phyloP scores from a whole-genome alignment of 2,113 vertebrate genomes.

The Protobothrops mucrosquamatus region DNA sequence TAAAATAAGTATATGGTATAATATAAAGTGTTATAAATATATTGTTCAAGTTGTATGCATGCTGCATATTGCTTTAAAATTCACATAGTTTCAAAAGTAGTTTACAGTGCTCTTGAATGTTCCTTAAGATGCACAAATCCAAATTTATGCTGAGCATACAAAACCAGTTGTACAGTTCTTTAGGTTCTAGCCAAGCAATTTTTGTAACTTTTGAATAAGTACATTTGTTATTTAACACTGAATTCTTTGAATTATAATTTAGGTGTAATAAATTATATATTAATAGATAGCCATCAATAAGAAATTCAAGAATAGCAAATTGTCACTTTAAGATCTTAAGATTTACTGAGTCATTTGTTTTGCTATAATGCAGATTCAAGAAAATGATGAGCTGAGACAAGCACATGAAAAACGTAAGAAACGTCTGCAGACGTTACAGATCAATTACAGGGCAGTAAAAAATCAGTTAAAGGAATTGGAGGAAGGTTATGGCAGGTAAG shows the following conservation, averaged over 20 bases:
- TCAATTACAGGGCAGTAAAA: conserved; percentile 83
- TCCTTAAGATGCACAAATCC: background rate
- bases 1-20: background rate
- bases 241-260: conserved; percentile 20
- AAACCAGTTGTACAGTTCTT: background rate
- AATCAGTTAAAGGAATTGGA: conserved; percentile 85
- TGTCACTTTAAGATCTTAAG: conserved; percentile 3
- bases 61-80: background rate
- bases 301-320: background rate
- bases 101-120: background rate
- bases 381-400: conserved; percentile 83
- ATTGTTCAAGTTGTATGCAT: conserved; percentile 15
- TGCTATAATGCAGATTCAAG: conserved; percentile 71
- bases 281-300: background rate
- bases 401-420: conserved; percentile 78
- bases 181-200: background rate
- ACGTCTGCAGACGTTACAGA: conserved; percentile 84
- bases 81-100: background rate
- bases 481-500: conserved; percentile 78
- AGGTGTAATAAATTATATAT: conserved; percentile 23
- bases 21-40: background rate
- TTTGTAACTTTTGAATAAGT: background rate
- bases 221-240: background rate
- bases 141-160: background rate
- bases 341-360: conserved; percentile 43